Conservation (phyloP, 1,140 invertebrate species). For the Vanessa tameamea region DNA sequence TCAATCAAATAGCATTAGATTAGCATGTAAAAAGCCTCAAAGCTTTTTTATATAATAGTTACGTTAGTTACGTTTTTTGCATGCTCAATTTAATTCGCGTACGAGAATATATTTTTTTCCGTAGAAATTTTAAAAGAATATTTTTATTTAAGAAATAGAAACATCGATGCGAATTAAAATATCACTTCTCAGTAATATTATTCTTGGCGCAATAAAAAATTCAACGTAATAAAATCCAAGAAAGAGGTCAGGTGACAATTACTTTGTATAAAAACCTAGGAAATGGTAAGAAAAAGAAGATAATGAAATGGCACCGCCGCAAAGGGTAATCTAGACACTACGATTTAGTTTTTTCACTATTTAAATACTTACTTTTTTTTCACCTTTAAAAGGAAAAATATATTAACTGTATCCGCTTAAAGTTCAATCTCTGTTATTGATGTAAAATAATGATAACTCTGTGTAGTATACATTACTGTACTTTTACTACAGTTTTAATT, state of each 20-base stretch:
- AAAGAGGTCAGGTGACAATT: constrained; percentile 10
- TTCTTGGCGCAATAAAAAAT: background rate
- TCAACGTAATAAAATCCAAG: constrained; percentile 7
- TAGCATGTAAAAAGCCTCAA: too few species aligned
- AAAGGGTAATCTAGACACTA: constrained; percentile 14
- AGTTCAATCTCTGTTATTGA: background rate
- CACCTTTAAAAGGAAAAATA: background rate
- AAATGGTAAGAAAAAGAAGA: constrained; percentile 13
- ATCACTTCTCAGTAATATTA: constrained; percentile 1
- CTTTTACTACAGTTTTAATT: too few species aligned
- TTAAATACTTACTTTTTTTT: background rate
- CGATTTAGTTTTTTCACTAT: background rate
- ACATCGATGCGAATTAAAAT: constrained; percentile 8
- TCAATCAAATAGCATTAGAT: too few species aligned
- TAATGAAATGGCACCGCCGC: constrained; percentile 17
- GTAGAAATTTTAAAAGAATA: background rate
- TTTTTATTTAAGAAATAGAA: background rate
- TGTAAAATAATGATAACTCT: too few species aligned
- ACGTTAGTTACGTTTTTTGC: too few species aligned
- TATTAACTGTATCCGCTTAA: background rate
- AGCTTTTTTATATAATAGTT: too few species aligned
- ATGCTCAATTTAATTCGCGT: too few species aligned
- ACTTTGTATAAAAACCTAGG: constrained; percentile 13
- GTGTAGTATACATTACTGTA: too few species aligned
- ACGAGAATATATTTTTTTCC: too few species aligned